phyloP scores from a whole-genome alignment of 2,888 invertebrate genomes.

The Ichneumoninae sp. region DNA sequence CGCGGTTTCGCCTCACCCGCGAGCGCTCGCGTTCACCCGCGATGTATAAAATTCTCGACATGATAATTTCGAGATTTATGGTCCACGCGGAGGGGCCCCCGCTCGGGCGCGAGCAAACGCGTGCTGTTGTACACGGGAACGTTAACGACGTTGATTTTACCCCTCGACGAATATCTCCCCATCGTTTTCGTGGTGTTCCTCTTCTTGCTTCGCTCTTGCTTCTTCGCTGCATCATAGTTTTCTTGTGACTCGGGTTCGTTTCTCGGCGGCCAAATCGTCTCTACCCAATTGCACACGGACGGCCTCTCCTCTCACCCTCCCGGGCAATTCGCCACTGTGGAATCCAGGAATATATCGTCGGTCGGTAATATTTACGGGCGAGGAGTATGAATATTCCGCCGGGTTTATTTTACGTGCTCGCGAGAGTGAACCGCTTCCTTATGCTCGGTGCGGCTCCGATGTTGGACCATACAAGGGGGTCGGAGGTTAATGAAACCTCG shows the following conservation, averaged over 20 bases:
- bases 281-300: constrained; percentile 43
- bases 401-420: constrained; percentile 79
- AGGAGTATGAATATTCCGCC: constrained; percentile 80
- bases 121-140: constrained; percentile 30
- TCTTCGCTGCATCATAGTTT: constrained; percentile 14
- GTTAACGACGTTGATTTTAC: constrained; percentile 68
- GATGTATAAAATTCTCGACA: constrained; percentile 74
- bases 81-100: constrained; percentile 66
- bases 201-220: constrained; percentile 15
- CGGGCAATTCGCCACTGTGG: constrained; percentile 68
- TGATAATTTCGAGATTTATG: constrained; percentile 77
- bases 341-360: constrained; percentile 77
- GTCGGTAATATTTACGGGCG: constrained; percentile 75
- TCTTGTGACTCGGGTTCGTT: constrained; percentile 20
- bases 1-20: constrained; percentile 58
- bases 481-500: constrained; percentile 83
- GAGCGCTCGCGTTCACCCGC: constrained; percentile 69
- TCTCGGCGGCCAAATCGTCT: constrained; percentile 47
- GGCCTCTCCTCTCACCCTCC: not conserved
- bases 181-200: not conserved
- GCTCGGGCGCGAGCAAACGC: constrained; percentile 21
- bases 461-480: constrained; percentile 72
- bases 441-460: constrained; percentile 66
- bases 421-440: constrained; percentile 74
- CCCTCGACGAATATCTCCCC: constrained; percentile 57